These are phyloP conservation scores for Cyclargus thomasi DNA, from an alignment of 1,140 invertebrate genomes.

Conservation along the genomic window DNA sequence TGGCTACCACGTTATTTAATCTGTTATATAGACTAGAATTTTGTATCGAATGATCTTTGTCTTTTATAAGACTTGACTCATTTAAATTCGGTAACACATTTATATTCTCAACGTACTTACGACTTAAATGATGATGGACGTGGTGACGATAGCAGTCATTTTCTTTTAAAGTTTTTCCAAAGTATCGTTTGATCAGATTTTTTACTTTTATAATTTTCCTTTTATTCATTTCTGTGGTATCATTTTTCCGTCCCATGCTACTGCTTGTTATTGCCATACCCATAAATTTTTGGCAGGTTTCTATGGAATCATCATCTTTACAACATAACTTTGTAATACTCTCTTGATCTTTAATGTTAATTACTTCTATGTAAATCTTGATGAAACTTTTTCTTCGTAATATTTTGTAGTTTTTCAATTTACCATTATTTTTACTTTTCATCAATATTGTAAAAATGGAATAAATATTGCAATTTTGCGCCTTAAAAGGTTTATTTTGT, in stretches of 20 bases:
- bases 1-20: not conserved
- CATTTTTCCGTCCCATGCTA: not conserved
- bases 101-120: no score
- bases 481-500: constrained; percentile 24
- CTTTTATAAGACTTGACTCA: not conserved
- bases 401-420: constrained; percentile 43
- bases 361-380: constrained; percentile 46
- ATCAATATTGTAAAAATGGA: constrained; percentile 47
- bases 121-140: no score
- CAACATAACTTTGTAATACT: constrained; percentile 48
- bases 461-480: constrained; percentile 41
- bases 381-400: constrained; percentile 38
- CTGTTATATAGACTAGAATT: not conserved
- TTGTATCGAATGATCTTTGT: not conserved
- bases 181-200: constrained; percentile 24
- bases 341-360: constrained; percentile 31
- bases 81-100: no score
- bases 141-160: not conserved
- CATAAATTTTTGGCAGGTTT: not conserved
- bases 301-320: constrained; percentile 21
- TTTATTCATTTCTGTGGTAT: constrained; percentile 23
- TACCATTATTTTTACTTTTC: constrained; percentile 38
- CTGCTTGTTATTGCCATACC: not conserved
- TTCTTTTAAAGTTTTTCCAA: not conserved
- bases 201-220: constrained; percentile 27